Percentiles rank a stretch among this genome's conserved stretches.
These are phyloP conservation scores for Rhinolophus sinicus DNA, from an alignment of 2,113 vertebrate genomes.

Conservation along the genomic window DNA sequence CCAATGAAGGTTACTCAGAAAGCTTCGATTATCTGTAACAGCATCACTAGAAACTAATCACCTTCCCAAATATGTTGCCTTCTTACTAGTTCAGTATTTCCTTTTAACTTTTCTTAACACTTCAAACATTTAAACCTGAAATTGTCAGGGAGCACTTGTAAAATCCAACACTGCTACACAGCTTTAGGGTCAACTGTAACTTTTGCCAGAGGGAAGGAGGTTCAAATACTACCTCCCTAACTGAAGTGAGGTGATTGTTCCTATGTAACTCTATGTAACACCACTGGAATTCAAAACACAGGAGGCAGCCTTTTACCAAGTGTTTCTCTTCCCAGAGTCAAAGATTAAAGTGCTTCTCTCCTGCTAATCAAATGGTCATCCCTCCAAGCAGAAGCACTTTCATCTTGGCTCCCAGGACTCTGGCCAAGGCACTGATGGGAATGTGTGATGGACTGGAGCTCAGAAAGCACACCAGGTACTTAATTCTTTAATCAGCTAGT, in stretches of 20 bases:
- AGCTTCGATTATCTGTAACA: neutral
- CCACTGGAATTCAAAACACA: slow-evolving; percentile 34
- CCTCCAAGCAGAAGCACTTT: neutral
- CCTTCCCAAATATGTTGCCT: neutral
- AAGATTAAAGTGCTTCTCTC: slow-evolving; percentile 73
- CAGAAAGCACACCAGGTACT: slow-evolving; percentile 25
- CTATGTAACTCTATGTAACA: slow-evolving; percentile 53
- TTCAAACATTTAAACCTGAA: slow-evolving; percentile 25
- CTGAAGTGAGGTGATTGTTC: slow-evolving; percentile 50
- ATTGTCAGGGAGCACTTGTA: neutral
- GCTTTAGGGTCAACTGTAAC: slow-evolving; percentile 41
- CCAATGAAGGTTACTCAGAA: neutral
- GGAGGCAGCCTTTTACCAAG: slow-evolving; percentile 23
- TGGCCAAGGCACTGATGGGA: slow-evolving; percentile 11
- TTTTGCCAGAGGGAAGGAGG: slow-evolving; percentile 1
- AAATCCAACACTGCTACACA: slow-evolving; percentile 13
- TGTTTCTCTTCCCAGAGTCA: slow-evolving; percentile 66
- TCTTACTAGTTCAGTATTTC: neutral
- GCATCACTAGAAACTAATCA: neutral
- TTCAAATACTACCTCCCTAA: neutral
- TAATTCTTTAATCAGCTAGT: slow-evolving; percentile 66
- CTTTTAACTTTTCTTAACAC: neutral
- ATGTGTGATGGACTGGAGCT: neutral
- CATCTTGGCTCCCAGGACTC: neutral
- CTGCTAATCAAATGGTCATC: slow-evolving; percentile 61